phyloP scores from a whole-genome alignment of 2,888 invertebrate species.

The Lasioglossum leucozonium region DNA sequence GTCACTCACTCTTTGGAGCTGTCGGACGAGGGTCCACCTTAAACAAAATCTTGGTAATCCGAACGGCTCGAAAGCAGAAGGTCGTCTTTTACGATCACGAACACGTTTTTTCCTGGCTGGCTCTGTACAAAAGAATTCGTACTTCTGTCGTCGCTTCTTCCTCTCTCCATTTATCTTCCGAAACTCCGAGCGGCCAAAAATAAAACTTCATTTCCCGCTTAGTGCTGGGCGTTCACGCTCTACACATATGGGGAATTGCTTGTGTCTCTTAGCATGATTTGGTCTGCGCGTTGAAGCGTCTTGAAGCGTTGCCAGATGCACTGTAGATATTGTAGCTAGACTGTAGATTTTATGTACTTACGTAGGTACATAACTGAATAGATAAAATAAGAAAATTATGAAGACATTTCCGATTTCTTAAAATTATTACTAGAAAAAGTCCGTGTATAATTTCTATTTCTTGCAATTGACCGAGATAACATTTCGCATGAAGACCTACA shows the following conservation, averaged over 20 bases:
- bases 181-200: not conserved
- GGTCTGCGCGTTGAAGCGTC: not conserved
- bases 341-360: not conserved
- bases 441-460: not conserved
- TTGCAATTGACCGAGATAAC: not conserved
- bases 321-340: too few species aligned
- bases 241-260: not conserved
- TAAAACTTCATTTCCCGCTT: conserved; percentile 9
- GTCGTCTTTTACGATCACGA: not conserved
- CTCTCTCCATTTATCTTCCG: not conserved
- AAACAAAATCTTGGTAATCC: not conserved
- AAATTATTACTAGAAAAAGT: not conserved
- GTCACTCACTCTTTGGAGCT: not conserved
- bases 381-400: not conserved
- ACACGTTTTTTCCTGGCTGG: not conserved
- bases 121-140: not conserved
- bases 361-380: not conserved
- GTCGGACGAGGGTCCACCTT: not conserved
- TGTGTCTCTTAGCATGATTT: not conserved
- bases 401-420: not conserved
- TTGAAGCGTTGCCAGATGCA: too few species aligned
- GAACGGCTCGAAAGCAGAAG: not conserved
- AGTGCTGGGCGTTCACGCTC: not conserved
- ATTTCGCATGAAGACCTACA: not conserved
- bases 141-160: conserved; percentile 8